Base-by-base conservation (phyloP, 2,888 invertebrate species). In the Ditula angustiorana region DNA sequence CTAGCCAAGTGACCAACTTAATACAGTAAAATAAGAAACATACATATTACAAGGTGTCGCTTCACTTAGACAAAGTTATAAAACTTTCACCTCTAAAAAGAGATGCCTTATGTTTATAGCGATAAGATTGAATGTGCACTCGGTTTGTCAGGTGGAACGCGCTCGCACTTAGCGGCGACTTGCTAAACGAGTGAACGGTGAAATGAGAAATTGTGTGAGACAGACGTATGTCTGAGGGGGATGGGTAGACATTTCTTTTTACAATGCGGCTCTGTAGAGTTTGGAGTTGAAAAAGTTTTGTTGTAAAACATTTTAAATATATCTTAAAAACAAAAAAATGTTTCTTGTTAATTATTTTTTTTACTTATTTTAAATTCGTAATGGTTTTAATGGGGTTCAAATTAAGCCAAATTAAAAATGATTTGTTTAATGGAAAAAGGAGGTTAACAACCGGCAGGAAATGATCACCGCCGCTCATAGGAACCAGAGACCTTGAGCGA, bases 161-260 rank as follows among this genome's bases (percentile, higher is more conserved):
- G 74, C 82, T 87, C 83, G 73, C 64, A 80, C 63, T 85, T 73
- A 82, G 69, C 67, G 65, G 59, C 61, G 71, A 88, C 83, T 89
- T 74, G 92, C 90, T 92, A 92, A 92, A 88, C 92, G 87, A 90
- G 92, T 91, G 92, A 92, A 90, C 92, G 92, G 92, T 91, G 92
- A 92, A 92, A 92, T 90, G 90, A 89, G 90, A 91, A 92, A 92
- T 91, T 89, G 88, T 87, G 85, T 81, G 85, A 87, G 89, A 92
- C 77, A 78, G 82, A 76, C 76, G 73, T 81, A 80, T 74, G 80
- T 74, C 65, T 61, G 88, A 91, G 66, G 67, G 85, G 74, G 92
- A 91, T 62, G 71, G 83, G 64, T 68, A 77, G 72, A 75, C 85
- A 86, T 86, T 87, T 87, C 86, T 87, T 87, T 86, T 85, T 77